Percentiles rank a stretch among this genome's conserved stretches.
These are phyloP conservation scores for Pseudorasbora parva DNA, from an alignment of 2,113 vertebrate genomes.

Conservation along the genomic window DNA sequence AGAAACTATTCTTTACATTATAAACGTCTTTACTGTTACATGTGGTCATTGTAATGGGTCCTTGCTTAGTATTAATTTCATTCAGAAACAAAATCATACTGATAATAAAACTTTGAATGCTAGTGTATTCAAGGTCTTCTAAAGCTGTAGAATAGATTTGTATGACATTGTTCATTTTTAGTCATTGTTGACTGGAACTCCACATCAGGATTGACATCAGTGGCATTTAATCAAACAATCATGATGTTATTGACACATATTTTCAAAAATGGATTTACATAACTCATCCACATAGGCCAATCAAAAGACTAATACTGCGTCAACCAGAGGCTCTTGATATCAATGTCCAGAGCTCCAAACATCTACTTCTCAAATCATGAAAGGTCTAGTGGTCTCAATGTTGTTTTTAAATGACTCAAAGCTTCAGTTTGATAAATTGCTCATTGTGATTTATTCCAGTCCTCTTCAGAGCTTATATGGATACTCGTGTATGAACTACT, in stretches of 20 bases:
- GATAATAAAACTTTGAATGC: not conserved
- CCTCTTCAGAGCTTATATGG: not conserved
- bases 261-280: not conserved
- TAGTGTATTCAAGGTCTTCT: not conserved
- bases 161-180: not conserved
- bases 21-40: not conserved
- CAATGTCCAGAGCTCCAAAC: not conserved
- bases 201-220: not conserved
- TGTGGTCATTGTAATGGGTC: not conserved
- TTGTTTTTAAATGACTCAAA: not conserved
- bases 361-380: not conserved
- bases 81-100: not conserved
- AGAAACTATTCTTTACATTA: not conserved
- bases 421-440: not conserved
- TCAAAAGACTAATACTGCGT: not conserved
- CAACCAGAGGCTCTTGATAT: not conserved
- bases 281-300: not conserved
- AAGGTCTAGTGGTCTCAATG: slow-evolving; percentile 4
- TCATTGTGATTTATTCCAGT: not conserved
- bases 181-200: not conserved
- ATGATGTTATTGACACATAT: not conserved
- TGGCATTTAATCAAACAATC: not conserved
- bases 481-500: not conserved
- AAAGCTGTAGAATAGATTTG: not conserved
- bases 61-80: not conserved